A percentile compares a stretch with the other conserved stretches of the same genome.
These are phyloP conservation scores for Gymnoscopelus braueri DNA, from an alignment of 2,797 vertebrate genomes.

Conservation along the genomic window DNA sequence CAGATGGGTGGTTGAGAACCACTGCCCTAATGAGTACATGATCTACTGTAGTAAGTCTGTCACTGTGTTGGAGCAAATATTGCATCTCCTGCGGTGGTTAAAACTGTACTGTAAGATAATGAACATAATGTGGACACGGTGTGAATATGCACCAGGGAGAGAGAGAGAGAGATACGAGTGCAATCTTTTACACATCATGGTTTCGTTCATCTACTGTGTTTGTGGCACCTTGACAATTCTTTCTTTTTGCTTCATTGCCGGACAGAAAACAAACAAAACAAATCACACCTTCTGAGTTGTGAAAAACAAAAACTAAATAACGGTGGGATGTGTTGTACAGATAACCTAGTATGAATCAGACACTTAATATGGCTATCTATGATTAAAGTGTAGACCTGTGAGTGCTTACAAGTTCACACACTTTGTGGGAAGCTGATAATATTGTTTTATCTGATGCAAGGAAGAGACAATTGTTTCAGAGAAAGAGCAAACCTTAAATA, in stretches of 20 bases:
- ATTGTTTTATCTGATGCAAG: background rate
- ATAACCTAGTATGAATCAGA: background rate
- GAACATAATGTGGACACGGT: constrained; percentile 27
- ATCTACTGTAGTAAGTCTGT: constrained; percentile 44
- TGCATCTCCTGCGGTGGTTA: constrained; percentile 55
- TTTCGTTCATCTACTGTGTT: constrained; percentile 6
- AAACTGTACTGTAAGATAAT: constrained; percentile 49
- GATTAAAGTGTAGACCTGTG: constrained; percentile 19
- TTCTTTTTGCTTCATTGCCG: constrained; percentile 52
- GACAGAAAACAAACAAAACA: constrained; percentile 34
- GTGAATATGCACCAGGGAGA: background rate
- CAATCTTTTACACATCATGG: background rate
- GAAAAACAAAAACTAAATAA: background rate
- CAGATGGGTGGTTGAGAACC: too few species aligned
- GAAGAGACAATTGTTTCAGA: background rate
- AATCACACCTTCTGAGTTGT: constrained; percentile 1
- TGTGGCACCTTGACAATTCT: background rate
- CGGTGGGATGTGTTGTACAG: background rate
- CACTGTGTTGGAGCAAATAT: constrained; percentile 38
- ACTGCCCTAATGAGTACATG: too few species aligned
- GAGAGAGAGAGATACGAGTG: background rate
- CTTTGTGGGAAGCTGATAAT: background rate
- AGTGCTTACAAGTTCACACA: background rate
- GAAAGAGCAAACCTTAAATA: background rate
- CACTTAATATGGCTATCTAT: constrained; percentile 7